Evolutionary conservation across 2,888 invertebrate genomes (phyloP).

Genomic region (Tetragonisca angustula): DNA sequence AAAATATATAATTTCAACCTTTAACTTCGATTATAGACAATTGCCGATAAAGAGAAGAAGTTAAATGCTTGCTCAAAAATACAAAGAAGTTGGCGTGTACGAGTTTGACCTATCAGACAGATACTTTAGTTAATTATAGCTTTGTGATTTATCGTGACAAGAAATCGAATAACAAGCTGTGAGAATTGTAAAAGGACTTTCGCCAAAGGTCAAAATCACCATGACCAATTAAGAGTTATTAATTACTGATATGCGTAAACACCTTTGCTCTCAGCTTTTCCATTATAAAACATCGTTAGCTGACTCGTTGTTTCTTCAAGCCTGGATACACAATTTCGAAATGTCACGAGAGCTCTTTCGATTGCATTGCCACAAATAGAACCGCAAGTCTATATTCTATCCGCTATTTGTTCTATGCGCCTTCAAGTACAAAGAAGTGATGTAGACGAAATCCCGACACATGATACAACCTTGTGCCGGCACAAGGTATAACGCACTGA

Average conservation of each 20-base stretch:
- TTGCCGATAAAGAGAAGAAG: neutral
- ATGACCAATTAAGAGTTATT: neutral
- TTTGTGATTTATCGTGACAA: neutral
- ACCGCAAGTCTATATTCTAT: neutral
- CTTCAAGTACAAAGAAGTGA: fast-evolving
- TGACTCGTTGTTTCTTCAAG: neutral
- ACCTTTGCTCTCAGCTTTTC: slow-evolving; percentile 17
- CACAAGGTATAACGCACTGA: slow-evolving; percentile 50
- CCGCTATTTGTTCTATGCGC: no score
- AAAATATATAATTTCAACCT: neutral
- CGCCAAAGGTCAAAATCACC: neutral
- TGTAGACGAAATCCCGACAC: neutral
- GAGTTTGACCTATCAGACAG: neutral
- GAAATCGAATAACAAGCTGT: neutral
- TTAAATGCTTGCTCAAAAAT: neutral
- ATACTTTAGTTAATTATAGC: neutral
- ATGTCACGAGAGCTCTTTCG: neutral
- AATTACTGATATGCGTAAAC: neutral
- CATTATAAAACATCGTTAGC: slow-evolving; percentile 36
- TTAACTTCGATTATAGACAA: neutral
- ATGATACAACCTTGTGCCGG: slow-evolving; percentile 35
- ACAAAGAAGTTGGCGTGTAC: neutral
- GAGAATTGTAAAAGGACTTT: neutral
- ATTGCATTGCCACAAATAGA: neutral
- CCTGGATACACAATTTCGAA: neutral